Base-by-base conservation (phyloP, 2,113 vertebrate genomes). In the Entelurus aequoreus region DNA sequence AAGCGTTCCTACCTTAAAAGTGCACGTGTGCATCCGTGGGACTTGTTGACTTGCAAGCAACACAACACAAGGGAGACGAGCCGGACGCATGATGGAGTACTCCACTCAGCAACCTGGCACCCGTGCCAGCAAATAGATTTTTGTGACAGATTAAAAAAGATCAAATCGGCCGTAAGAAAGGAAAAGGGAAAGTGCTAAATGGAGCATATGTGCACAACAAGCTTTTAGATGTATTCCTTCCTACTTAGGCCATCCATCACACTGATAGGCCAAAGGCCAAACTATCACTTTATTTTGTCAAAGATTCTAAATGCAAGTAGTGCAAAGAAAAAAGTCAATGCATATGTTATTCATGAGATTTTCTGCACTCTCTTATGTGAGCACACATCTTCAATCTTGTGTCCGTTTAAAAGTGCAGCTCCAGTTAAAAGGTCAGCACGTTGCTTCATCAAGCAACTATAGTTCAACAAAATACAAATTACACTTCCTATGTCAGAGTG, bases 121-220 rank as follows among this genome's bases (percentile, higher is more conserved):
- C 80, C 58, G 87, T 65, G 84, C 85, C 86, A 87, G 82, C 71
- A 80, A 83, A 91, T 90, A 83, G 88, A 92, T 90, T 90, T 90
- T 57, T 88, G 86, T 89, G 90, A 88, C 87, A 86, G 88, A 90
- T 90, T 90, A 84, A 87, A 89, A 89, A 89, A 88, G 86, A 91
- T 89, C 88, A 89, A 88, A 86, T 83, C 82, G 87, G 84, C 86
- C 84, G 86, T 88, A 86, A 89, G 88, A 88, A 88, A 87, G 84
- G 4, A 28, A 87, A 83, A 80, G 84, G 85, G 86, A 82, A 89
- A 88, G 84, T 81, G 87, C 77, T 86, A 90, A 90, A 90, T 86
- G 85, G 86, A 80, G 85, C 85, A 84, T 88, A 83, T 87, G 86
- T 79, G 86, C 74, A 78, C 80, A 83, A 80, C 88, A 84, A 86